Evolutionary conservation across 1,140 invertebrate genomes (phyloP).

Genomic region (Arion vulgaris): DNA sequence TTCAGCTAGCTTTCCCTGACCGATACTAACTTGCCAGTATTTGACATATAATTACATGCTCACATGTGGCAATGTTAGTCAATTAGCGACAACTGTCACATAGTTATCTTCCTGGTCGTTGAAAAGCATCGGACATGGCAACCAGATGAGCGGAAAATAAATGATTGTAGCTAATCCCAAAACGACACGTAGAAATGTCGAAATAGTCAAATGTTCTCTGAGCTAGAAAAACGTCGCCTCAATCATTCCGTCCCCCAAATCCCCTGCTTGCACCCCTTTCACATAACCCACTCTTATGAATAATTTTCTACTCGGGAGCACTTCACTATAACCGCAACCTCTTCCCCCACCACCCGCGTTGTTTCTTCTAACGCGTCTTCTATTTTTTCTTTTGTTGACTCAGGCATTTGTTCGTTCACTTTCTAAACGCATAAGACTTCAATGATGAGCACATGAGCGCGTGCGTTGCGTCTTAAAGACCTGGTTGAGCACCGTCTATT

Average conservation of each 20-base stretch:
- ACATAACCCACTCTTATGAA: background rate
- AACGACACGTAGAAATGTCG: background rate
- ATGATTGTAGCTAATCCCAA: background rate
- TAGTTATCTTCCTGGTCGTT: background rate
- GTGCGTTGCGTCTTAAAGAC: slow-evolving; percentile 21
- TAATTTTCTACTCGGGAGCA: background rate
- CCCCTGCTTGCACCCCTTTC: background rate
- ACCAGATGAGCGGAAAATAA: background rate
- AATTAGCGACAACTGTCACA: background rate
- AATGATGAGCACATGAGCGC: slow-evolving; percentile 20
- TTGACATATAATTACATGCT: background rate
- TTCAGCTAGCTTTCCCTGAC: background rate
- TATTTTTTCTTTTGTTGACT: background rate
- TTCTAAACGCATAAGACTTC: background rate
- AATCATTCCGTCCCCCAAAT: background rate
- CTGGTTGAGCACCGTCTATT: slow-evolving; percentile 25
- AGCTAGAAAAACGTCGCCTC: background rate
- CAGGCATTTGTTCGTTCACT: slow-evolving; percentile 9
- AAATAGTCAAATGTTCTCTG: background rate
- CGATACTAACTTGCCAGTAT: background rate
- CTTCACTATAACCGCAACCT: background rate
- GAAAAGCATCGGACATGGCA: background rate
- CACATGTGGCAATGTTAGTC: background rate
- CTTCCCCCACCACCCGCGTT: background rate
- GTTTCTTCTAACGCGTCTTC: background rate